Conservation (phyloP, 2,888 invertebrate genomes). For the Cosmia trapezina region DNA sequence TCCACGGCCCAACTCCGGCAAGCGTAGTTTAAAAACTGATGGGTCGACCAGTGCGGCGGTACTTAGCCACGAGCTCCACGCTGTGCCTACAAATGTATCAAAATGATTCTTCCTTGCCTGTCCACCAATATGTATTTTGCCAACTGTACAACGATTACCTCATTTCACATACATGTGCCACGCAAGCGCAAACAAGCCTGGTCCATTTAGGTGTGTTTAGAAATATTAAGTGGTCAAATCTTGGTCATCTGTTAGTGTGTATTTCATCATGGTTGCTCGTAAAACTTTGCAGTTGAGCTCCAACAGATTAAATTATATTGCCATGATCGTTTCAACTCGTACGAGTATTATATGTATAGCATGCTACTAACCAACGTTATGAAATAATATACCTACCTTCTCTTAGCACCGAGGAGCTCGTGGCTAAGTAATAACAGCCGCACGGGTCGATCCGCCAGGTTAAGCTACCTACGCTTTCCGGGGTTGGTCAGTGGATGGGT, state of each 20-base stretch:
- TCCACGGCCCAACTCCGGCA: too few relatives aligned
- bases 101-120: neutral
- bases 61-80: too few relatives aligned
- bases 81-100: conserved; percentile 6
- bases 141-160: conserved; percentile 39
- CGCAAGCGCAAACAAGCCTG: conserved; percentile 41
- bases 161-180: conserved; percentile 28
- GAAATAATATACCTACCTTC: neutral
- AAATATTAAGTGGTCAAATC: conserved; percentile 54
- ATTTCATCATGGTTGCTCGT: conserved; percentile 47
- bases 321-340: neutral
- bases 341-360: neutral
- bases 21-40: too few relatives aligned
- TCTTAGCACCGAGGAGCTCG: too few relatives aligned
- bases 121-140: conserved; percentile 8
- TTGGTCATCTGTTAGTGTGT: conserved; percentile 40
- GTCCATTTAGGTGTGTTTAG: conserved; percentile 47
- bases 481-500: too few relatives aligned
- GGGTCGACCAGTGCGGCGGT: too few relatives aligned
- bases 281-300: conserved; percentile 10
- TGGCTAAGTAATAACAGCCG: too few relatives aligned
- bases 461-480: too few relatives aligned
- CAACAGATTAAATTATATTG: conserved; percentile 1
- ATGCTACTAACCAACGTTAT: neutral
- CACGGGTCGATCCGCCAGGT: too few relatives aligned